A percentile compares a stretch with the other conserved stretches of the same genome.
These are phyloP conservation scores for Esperia sulphurella DNA, from an alignment of 2,888 invertebrate species.

Conservation along the genomic window DNA sequence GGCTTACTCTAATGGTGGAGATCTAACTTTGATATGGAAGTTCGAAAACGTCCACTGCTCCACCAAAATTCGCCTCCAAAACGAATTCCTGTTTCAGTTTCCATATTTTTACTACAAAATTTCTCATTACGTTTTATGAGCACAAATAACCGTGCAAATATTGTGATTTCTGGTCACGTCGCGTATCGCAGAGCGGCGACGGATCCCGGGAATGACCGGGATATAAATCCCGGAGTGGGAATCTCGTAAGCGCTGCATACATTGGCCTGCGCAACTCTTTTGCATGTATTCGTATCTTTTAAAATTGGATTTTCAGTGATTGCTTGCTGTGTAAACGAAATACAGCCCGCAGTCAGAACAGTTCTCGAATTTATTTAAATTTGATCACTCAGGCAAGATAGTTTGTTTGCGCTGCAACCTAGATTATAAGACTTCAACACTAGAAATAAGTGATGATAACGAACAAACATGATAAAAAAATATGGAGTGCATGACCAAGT, in stretches of 20 bases:
- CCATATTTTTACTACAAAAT: constrained; percentile 3
- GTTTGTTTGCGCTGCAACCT: too few relatives aligned
- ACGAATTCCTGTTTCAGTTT: background rate
- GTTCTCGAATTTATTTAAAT: too few relatives aligned
- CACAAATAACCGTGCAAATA: background rate
- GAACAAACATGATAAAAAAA: too few relatives aligned
- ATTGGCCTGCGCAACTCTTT: background rate
- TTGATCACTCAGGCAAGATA: too few relatives aligned
- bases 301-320: constrained; percentile 3
- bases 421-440: too few relatives aligned
- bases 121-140: constrained; percentile 8
- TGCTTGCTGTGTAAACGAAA: background rate
- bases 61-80: too few relatives aligned
- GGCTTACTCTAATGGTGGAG: too few relatives aligned
- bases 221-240: constrained; percentile 20
- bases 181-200: constrained; percentile 9
- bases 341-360: too few relatives aligned
- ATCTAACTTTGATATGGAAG: too few relatives aligned
- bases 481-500: too few relatives aligned
- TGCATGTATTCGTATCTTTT: constrained; percentile 2
- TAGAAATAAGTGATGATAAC: too few relatives aligned
- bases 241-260: constrained; percentile 4
- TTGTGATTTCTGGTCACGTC: constrained; percentile 21
- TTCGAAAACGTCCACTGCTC: too few relatives aligned
- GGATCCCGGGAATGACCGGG: constrained; percentile 16